Conservation (phyloP, 2,797 vertebrate species). For the Darevskia nairensis region DNA sequence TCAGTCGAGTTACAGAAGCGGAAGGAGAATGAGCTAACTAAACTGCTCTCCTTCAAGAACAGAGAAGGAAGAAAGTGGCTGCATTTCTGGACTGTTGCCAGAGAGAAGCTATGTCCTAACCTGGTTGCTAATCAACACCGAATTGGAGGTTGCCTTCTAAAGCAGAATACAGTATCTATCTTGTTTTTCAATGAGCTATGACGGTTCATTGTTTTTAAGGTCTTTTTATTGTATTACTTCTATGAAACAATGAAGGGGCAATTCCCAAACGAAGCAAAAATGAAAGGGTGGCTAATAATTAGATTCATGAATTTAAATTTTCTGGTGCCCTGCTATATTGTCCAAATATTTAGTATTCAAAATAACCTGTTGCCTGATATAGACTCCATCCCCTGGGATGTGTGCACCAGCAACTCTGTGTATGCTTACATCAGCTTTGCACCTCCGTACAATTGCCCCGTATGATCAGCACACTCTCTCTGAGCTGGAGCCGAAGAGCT, state of each 20-base stretch:
- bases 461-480: too few species aligned
- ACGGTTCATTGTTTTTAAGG: not conserved
- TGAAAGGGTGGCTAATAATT: not conserved
- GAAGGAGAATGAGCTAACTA: not conserved
- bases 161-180: not conserved
- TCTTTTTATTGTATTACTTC: not conserved
- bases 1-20: conserved; percentile 26
- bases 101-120: not conserved
- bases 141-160: conserved; percentile 1
- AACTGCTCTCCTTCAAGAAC: conserved; percentile 7
- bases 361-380: not conserved
- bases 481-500: not conserved
- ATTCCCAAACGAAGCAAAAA: not conserved
- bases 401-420: not conserved
- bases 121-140: not conserved
- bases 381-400: not conserved
- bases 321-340: not conserved
- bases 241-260: not conserved
- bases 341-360: not conserved
- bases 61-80: not conserved
- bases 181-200: too few species aligned
- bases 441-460: not conserved
- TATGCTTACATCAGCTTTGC: not conserved
- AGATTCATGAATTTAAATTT: not conserved
- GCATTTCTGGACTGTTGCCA: not conserved